Base-by-base conservation (phyloP, 2,888 invertebrate species). In the Digitonthophagus gazella region DNA sequence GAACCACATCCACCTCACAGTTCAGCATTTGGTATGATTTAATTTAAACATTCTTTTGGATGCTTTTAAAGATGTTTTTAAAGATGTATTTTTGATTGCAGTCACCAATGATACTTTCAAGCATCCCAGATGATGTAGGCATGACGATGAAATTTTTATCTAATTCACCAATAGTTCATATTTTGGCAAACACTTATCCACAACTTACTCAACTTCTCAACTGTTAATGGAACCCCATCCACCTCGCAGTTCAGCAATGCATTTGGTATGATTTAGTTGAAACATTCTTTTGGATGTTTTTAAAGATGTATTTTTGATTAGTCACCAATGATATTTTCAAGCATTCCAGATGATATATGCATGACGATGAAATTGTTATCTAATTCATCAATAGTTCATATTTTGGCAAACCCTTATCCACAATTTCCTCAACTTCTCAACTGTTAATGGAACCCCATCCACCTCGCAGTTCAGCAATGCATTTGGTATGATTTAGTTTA, bases 61-160 rank as follows among this genome's bases (percentile, higher is more conserved):
- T 61, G 67, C 67, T 54, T 69, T 71, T 19, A 66, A 8, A 22
- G 20, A 18, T 3, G 65, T 61, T 68, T 54, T 54, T 19, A n/a
- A n/a, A n/a, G n/a, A n/a, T n/a, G n/a, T n/a, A n/a, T 44, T 58
- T 8, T 75, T 76, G 70, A 74, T 82, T 85, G 14, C 84, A 93
- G 92, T 91, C 91, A 61, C 99, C 99, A 5, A 93, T 98, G 90
- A 99, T 99, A 97, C 99, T 99, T 85, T 94, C 96, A 56, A 93
- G 96, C 28, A 94, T 96, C 74, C 96, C 97, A 1, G 99, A 99
- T 78, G 99, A 99, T 81, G 92, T 99, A 11, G 98, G 98, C 82
- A 93, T 98, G 93, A 91, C 97, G 14, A 93, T 99, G 87, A 99
- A 99, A 84, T 96, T 99, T 84, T 92, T 97, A 72, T 97, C 98